phyloP scores from a whole-genome alignment of 2,797 vertebrate species.

The Cygnus olor region DNA sequence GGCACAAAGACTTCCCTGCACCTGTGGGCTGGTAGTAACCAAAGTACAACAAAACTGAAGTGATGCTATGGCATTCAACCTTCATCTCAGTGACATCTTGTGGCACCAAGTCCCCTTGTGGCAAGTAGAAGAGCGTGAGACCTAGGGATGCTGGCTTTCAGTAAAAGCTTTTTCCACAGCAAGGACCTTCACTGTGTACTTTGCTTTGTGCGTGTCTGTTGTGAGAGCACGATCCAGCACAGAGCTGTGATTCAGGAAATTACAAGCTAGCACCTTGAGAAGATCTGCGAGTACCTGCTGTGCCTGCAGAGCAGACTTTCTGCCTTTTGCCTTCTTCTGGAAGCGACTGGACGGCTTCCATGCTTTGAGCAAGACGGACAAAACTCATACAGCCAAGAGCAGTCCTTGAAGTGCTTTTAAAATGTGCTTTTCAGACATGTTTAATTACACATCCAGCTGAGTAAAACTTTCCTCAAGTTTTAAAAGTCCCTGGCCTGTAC shows the following conservation, averaged over 20 bases:
- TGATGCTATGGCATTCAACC: background rate
- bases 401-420: background rate
- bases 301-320: background rate
- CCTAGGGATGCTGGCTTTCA: accelerated
- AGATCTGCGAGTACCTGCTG: background rate
- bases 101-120: background rate
- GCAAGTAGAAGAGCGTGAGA: background rate
- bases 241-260: background rate
- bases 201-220: background rate
- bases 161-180: background rate
- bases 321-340: background rate
- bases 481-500: accelerated
- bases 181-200: background rate
- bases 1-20: background rate
- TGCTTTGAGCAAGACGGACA: background rate
- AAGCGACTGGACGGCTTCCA: background rate
- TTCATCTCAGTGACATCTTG: background rate
- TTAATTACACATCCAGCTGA: background rate
- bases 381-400: background rate
- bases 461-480: background rate
- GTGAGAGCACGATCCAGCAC: background rate
- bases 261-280: background rate
- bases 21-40: background rate
- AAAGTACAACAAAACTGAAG: background rate
- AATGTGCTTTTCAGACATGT: background rate